A percentile compares a stretch with the other conserved stretches of the same genome.
phyloP scores from a whole-genome alignment of 2,113 vertebrate species.

The Calyptommatus sinebrachiatus region DNA sequence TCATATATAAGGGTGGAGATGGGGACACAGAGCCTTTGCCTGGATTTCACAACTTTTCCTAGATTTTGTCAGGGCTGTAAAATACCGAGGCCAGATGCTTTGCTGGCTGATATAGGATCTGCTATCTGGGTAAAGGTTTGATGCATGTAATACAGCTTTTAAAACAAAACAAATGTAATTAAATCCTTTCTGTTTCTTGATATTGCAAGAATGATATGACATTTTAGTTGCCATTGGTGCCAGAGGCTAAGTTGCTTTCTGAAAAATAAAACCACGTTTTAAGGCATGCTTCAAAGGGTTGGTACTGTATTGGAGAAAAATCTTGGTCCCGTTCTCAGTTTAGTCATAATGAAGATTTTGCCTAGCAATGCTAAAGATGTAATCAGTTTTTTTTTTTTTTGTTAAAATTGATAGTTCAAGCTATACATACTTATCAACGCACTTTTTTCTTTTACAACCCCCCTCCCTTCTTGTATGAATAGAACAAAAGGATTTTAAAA shows the following conservation, averaged over 20 bases:
- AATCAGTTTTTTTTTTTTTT: too few species aligned
- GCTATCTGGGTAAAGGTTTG: slow-evolving; percentile 1
- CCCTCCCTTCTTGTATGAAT: background rate
- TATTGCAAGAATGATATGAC: background rate
- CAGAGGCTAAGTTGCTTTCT: background rate
- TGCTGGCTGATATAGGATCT: slow-evolving; percentile 1
- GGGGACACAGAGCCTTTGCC: background rate
- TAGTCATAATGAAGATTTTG: background rate
- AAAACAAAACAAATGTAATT: background rate
- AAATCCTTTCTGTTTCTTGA: background rate
- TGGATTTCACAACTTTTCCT: background rate
- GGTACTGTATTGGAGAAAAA: background rate
- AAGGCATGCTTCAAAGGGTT: background rate
- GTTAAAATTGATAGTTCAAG: background rate
- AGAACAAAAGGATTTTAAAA: background rate
- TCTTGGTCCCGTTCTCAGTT: background rate
- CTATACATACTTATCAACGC: background rate
- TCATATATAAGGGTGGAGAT: background rate
- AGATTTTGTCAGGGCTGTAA: slow-evolving; percentile 5
- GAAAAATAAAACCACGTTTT: background rate
- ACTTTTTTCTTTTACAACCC: background rate
- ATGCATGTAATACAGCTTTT: background rate
- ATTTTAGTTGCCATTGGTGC: background rate
- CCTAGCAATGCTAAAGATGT: background rate
- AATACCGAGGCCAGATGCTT: slow-evolving; percentile 5